Conservation (phyloP, 2,888 invertebrate species). For the Drosophila greeni region DNA sequence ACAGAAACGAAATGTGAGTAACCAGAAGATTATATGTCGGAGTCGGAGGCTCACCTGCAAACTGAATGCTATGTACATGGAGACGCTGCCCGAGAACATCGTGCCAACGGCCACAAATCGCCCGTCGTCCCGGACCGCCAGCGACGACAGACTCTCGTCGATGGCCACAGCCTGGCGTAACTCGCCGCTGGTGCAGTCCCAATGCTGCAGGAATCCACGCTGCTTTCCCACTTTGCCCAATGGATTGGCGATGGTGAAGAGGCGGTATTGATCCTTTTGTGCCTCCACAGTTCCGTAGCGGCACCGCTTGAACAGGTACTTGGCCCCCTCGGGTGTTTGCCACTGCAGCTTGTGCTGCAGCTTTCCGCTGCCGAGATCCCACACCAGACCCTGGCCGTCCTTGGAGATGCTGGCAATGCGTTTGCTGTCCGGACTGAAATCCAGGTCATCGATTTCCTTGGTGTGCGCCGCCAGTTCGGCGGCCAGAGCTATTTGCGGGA, state of each 20-base stretch:
- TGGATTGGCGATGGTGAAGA: constrained; percentile 91
- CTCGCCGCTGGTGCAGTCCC: constrained; percentile 84
- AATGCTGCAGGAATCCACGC: constrained; percentile 87
- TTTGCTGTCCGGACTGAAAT: constrained; percentile 90
- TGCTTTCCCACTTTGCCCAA: constrained; percentile 85
- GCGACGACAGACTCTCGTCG: constrained; percentile 88
- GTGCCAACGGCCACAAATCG: constrained; percentile 94
- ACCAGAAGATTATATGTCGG: neutral
- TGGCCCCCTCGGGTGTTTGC: constrained; percentile 86
- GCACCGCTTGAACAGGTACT: constrained; percentile 90
- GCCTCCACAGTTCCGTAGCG: constrained; percentile 88
- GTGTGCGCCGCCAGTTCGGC: constrained; percentile 88
- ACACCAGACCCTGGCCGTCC: constrained; percentile 90
- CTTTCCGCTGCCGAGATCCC: constrained; percentile 84
- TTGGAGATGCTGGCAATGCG: constrained; percentile 91
- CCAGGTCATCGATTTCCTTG: constrained; percentile 96
- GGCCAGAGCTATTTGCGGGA: constrained; percentile 87
- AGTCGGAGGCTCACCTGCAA: constrained; percentile 83
- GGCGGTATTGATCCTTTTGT: constrained; percentile 82
- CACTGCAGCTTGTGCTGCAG: constrained; percentile 86
- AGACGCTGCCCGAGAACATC: constrained; percentile 94
- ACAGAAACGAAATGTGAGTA: constrained; percentile 59
- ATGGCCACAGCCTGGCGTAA: constrained; percentile 82
- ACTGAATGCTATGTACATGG: constrained; percentile 94
- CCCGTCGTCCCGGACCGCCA: constrained; percentile 94